phyloP scores from a whole-genome alignment of 53 echinoderm and acorn worm genomes.

The Apostichopus leukothele region DNA sequence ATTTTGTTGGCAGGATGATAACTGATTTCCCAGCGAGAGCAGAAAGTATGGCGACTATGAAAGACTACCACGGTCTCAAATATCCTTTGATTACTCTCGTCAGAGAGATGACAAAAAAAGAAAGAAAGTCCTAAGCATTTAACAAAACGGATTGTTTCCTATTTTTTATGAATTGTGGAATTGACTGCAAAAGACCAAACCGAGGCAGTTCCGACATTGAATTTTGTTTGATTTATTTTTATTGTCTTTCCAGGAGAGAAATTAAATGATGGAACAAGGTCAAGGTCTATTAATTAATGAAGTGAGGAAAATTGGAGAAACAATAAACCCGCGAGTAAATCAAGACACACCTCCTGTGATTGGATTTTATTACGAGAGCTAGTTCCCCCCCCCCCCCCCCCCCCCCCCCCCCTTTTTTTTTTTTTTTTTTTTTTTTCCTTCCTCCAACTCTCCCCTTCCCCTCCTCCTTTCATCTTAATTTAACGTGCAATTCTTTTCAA shows the following conservation, averaged over 20 bases:
- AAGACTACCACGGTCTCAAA: not conserved
- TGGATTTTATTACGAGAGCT: not conserved
- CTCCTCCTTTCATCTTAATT: no score
- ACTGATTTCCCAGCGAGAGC: not conserved
- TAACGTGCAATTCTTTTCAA: no score
- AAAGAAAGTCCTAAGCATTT: not conserved
- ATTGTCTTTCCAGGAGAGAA: not conserved
- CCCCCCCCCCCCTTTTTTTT: no score
- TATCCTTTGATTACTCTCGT: not conserved
- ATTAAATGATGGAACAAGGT: not conserved
- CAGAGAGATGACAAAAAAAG: not conserved
- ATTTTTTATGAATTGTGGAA: not conserved
- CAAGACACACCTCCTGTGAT: not conserved
- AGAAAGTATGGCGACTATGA: not conserved
- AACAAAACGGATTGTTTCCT: not conserved
- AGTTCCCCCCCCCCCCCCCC: no score
- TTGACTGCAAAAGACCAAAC: not conserved
- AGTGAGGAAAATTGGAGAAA: not conserved
- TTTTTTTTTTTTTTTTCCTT: no score
- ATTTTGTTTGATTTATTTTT: not conserved
- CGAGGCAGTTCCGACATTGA: not conserved
- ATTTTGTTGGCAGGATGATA: not conserved
- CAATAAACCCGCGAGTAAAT: not conserved
- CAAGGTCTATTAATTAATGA: not conserved
- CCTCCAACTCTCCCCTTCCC: no score